These are phyloP conservation scores for Dascillus cervinus DNA, from an alignment of 2,888 invertebrate genomes.

Conservation along the genomic window DNA sequence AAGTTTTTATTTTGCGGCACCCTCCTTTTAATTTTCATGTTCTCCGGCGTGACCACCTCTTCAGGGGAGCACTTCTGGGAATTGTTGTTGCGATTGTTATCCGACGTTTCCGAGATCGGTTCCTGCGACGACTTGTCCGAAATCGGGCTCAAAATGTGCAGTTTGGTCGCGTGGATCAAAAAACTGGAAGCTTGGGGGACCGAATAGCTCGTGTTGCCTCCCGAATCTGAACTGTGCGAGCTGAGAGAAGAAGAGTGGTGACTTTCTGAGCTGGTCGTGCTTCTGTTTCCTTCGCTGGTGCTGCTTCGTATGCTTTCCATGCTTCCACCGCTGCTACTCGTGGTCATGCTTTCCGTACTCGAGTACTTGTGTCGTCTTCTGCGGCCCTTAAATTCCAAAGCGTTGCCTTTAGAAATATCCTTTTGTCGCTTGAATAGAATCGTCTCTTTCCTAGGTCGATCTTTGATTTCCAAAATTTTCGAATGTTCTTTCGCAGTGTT, in stretches of 20 bases:
- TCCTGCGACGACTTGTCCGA: constrained; percentile 87
- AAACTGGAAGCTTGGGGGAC: constrained; percentile 59
- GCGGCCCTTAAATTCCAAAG: constrained; percentile 54
- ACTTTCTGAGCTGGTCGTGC: constrained; percentile 79
- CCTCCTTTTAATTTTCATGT: constrained; percentile 55
- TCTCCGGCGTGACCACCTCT: constrained; percentile 45
- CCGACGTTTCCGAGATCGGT: constrained; percentile 74
- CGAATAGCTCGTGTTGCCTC: constrained; percentile 52
- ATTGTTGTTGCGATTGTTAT: constrained; percentile 71
- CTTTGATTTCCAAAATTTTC: constrained; percentile 56
- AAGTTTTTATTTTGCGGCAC: constrained; percentile 72
- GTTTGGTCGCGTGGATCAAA: constrained; percentile 60
- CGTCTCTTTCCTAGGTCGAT: constrained; percentile 52
- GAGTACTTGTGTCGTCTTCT: constrained; percentile 58
- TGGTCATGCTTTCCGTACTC: constrained; percentile 82
- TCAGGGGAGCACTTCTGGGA: constrained; percentile 72
- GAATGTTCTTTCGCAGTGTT: constrained; percentile 46
- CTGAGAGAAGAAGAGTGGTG: constrained; percentile 76
- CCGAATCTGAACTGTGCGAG: constrained; percentile 79
- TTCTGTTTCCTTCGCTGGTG: constrained; percentile 80
- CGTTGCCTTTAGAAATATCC: constrained; percentile 26
- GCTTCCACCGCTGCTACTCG: constrained; percentile 79
- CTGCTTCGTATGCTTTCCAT: constrained; percentile 82
- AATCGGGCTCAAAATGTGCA: constrained; percentile 82
- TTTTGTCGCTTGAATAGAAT: constrained; percentile 32